These are phyloP conservation scores for Beaufortia kweichowensis DNA, from an alignment of 2,113 vertebrate species.

Conservation along the genomic window DNA sequence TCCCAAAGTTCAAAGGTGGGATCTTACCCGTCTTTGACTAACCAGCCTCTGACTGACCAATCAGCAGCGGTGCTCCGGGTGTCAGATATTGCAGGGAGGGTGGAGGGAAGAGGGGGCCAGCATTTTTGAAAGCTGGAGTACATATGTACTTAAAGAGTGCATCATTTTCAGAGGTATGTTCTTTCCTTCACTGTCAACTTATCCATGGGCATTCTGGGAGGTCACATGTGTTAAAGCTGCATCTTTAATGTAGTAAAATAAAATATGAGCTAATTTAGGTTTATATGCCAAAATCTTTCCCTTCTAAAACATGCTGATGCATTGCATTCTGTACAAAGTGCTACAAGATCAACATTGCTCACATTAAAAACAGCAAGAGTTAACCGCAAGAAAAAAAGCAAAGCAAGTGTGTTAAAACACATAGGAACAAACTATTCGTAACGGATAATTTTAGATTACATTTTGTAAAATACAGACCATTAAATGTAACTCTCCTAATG, in stretches of 20 bases:
- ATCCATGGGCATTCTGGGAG: conserved; percentile 33
- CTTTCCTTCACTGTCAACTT: conserved; percentile 18
- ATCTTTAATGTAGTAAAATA: neutral
- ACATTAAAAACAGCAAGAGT: neutral
- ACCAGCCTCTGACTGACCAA: conserved; percentile 74
- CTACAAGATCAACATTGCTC: conserved; percentile 32
- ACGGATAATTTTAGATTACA: no score
- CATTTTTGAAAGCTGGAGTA: conserved; percentile 24
- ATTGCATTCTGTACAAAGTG: conserved; percentile 41
- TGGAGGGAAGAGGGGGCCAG: conserved; percentile 48
- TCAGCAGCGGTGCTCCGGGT: conserved; percentile 34
- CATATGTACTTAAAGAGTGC: conserved; percentile 40
- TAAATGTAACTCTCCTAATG: no score
- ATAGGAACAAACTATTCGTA: neutral
- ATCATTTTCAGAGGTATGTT: conserved; percentile 21
- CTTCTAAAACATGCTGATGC: neutral
- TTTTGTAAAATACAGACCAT: no score
- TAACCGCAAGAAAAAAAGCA: neutral
- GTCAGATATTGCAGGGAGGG: conserved; percentile 30
- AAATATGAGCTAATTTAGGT: neutral
- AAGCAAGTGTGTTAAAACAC: neutral
- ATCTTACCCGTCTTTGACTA: conserved; percentile 88
- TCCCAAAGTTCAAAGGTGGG: conserved; percentile 70
- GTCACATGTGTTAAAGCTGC: conserved; percentile 3
- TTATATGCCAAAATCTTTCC: neutral